phyloP scores from a whole-genome alignment of 2,888 invertebrate genomes.

The Ellobium chinense region DNA sequence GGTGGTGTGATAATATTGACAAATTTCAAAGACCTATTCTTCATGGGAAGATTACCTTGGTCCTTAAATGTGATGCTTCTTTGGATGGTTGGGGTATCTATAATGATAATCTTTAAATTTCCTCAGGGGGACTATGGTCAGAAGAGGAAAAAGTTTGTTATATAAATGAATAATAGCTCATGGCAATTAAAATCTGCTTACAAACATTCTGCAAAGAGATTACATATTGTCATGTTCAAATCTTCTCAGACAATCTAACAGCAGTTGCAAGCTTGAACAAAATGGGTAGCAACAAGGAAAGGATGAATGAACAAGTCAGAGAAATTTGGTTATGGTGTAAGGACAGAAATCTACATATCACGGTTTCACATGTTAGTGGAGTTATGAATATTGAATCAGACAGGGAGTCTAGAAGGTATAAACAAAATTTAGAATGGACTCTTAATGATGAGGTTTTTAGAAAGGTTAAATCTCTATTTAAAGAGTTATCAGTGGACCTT shows the following conservation, averaged over 20 bases:
- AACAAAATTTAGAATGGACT: not conserved
- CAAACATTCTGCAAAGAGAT: not conserved
- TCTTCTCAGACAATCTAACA: not conserved
- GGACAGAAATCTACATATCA: not conserved
- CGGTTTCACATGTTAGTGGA: not conserved
- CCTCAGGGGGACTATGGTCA: not conserved
- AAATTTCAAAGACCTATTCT: not conserved
- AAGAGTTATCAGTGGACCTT: not conserved
- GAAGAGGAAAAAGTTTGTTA: not conserved
- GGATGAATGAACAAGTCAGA: not conserved
- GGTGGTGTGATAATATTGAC: not conserved
- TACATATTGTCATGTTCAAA: not conserved
- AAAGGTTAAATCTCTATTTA: not conserved
- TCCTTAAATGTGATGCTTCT: not conserved
- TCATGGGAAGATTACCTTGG: too few relatives aligned
- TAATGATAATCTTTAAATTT: not conserved
- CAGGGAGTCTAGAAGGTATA: not conserved
- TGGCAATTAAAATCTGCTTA: not conserved
- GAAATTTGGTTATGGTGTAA: not conserved
- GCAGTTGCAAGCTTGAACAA: not conserved
- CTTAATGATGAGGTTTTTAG: not conserved
- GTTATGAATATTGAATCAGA: not conserved
- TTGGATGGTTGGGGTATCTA: not conserved
- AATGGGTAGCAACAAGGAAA: not conserved
- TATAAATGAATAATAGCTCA: not conserved